Conservation (phyloP, 1,140 invertebrate species). For the Cotesia typhae region DNA sequence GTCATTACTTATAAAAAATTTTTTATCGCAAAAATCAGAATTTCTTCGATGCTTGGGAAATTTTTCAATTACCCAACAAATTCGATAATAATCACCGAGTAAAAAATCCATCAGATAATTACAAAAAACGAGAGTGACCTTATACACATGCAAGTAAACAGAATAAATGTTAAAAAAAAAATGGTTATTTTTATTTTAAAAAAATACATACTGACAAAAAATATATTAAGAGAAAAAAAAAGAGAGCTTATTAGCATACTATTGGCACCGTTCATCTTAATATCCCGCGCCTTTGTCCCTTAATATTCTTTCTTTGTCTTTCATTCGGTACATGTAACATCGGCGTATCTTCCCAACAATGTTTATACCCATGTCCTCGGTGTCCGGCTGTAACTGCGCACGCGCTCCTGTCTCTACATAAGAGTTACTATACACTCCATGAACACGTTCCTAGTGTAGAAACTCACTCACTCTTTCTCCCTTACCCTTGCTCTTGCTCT, state of each 20-base stretch:
- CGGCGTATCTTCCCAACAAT: slow-evolving; percentile 57
- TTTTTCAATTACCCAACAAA: too few relatives aligned
- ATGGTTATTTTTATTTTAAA: too few relatives aligned
- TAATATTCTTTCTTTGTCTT: slow-evolving; percentile 36
- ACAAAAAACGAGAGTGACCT: too few relatives aligned
- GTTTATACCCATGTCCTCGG: slow-evolving; percentile 60
- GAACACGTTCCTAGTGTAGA: slow-evolving; percentile 27
- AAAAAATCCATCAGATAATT: too few relatives aligned
- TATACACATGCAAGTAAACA: too few relatives aligned
- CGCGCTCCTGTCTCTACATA: slow-evolving; percentile 45
- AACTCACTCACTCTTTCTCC: slow-evolving; percentile 26
- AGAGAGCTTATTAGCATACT: slow-evolving; percentile 63
- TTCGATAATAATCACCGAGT: too few relatives aligned
- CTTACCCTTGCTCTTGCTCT: background rate
- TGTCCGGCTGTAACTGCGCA: slow-evolving; percentile 57
- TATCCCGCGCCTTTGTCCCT: slow-evolving; percentile 39
- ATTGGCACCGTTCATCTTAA: slow-evolving; percentile 65
- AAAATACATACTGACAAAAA: background rate
- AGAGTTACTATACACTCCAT: slow-evolving; percentile 34
- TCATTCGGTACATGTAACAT: slow-evolving; percentile 27
- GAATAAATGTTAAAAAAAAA: too few relatives aligned
- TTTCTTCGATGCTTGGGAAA: too few relatives aligned
- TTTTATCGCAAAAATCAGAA: too few relatives aligned
- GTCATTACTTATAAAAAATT: too few relatives aligned
- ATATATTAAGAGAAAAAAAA: slow-evolving; percentile 56